Percentiles rank a stretch among this genome's conserved stretches.
Conservation (phyloP, 2,797 vertebrate genomes). For the Typhlichthys subterraneus region DNA sequence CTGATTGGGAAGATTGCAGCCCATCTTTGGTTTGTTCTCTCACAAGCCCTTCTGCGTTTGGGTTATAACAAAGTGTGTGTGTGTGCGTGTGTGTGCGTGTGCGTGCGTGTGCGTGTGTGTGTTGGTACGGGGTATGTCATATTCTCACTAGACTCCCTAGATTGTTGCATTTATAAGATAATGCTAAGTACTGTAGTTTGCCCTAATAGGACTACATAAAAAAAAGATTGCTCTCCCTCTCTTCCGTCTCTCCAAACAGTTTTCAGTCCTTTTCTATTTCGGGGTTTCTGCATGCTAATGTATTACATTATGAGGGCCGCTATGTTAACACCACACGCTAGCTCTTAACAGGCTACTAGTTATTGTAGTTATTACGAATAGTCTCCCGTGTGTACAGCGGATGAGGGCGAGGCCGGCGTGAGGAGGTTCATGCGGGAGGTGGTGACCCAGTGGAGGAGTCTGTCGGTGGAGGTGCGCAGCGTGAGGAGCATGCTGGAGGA, state of each 20-base stretch:
- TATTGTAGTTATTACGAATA: neutral
- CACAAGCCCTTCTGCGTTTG: slow-evolving; percentile 21
- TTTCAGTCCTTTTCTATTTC: no score
- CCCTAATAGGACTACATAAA: slow-evolving; percentile 10
- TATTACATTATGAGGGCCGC: no score
- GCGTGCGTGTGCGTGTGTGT: slow-evolving; percentile 11
- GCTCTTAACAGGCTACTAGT: no score
- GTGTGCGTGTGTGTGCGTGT: neutral
- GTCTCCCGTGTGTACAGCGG: slow-evolving; percentile 68
- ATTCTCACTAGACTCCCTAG: slow-evolving; percentile 9
- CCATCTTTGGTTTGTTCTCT: slow-evolving; percentile 27
- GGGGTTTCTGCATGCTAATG: no score
- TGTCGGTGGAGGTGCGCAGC: slow-evolving; percentile 91
- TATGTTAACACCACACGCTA: no score
- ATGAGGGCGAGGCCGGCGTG: slow-evolving; percentile 85
- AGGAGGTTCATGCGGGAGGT: slow-evolving; percentile 89
- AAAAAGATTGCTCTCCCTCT: neutral
- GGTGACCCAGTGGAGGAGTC: slow-evolving; percentile 90
- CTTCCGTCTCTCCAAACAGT: no score
- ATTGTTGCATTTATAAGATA: slow-evolving; percentile 22
- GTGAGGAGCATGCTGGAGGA: slow-evolving; percentile 95
- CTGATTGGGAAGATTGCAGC: slow-evolving; percentile 29
- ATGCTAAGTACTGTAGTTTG: slow-evolving; percentile 17
- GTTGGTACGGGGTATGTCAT: neutral
- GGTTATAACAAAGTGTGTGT: slow-evolving; percentile 15